Conservation (phyloP, 2,113 vertebrate genomes). For the Oryctolagus cuniculus region mOryCun1.1 NC_091438.1:54486501-54487000, state of each 20-base stretch:
- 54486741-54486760: background rate
- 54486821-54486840: background rate
- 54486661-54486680: background rate
- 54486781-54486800: slow-evolving; percentile 4
- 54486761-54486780: slow-evolving; percentile 30
- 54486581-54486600: background rate
- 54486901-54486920: background rate
- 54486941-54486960: accelerated
- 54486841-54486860: background rate
- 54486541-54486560: background rate
- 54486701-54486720: background rate
- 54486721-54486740: background rate
- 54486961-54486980: background rate
- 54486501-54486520: too few species aligned
- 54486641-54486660: background rate
- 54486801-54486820: slow-evolving; percentile 37
- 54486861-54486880: slow-evolving; percentile 15
- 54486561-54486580: background rate
- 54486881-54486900: background rate
- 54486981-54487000: accelerated
- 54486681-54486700: background rate
- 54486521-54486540: background rate
- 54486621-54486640: background rate
- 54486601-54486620: background rate
- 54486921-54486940: background rate